A percentile compares a stretch with the other conserved stretches of the same genome.
These are phyloP conservation scores for Malurus cyaneus DNA, from an alignment of 2,113 vertebrate genomes.

Conservation along the genomic window DNA sequence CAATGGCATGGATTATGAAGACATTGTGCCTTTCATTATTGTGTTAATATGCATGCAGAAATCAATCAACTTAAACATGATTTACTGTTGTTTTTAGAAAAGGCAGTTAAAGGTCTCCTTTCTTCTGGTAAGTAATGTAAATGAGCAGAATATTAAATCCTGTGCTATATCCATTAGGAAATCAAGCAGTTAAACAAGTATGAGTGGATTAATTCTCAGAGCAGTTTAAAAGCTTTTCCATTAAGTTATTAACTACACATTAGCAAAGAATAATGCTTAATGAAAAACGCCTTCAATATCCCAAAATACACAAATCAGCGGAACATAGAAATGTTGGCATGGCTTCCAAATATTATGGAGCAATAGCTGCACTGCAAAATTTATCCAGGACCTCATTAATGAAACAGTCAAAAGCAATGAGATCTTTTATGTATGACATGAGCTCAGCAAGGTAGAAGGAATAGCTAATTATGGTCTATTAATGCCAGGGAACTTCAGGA, in stretches of 20 bases:
- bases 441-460: neutral
- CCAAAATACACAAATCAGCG: neutral
- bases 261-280: constrained; percentile 44
- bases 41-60: neutral
- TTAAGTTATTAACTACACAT: constrained; percentile 37
- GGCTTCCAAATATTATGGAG: neutral
- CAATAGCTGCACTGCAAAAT: neutral
- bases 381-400: neutral
- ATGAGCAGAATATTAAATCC: constrained; percentile 53
- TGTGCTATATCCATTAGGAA: constrained; percentile 36
- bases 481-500: neutral
- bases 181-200: constrained; percentile 48
- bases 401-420: neutral
- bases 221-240: constrained; percentile 53
- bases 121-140: constrained; percentile 19
- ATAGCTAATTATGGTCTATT: neutral
- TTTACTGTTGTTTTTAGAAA: constrained; percentile 22
- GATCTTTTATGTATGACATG: neutral
- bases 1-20: neutral
- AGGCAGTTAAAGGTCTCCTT: constrained; percentile 5
- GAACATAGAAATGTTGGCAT: neutral
- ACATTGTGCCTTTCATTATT: constrained; percentile 1
- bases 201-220: constrained; percentile 27
- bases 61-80: constrained; percentile 24
- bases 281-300: constrained; percentile 35